A percentile compares a stretch with the other conserved stretches of the same genome.
These are phyloP conservation scores for Eutrigla gurnardus DNA, from an alignment of 2,797 vertebrate genomes.

Conservation along the genomic window DNA sequence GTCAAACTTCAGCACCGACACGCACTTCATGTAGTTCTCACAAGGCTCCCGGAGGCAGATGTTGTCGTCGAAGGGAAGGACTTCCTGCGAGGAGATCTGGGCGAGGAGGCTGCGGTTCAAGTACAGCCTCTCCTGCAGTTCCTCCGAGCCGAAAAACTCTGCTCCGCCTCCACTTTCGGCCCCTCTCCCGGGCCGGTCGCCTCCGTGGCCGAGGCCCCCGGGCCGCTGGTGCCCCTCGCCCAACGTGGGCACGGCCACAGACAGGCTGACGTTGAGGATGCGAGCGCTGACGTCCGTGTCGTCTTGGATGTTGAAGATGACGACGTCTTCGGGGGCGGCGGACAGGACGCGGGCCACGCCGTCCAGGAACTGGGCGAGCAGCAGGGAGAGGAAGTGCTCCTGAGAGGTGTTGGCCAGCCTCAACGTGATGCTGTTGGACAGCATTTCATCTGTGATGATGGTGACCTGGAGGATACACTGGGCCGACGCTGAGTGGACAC, in stretches of 20 bases:
- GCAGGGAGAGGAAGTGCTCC: slow-evolving; percentile 93
- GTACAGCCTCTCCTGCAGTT: slow-evolving; percentile 95
- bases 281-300: slow-evolving; percentile 91
- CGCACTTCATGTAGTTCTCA: slow-evolving; percentile 98
- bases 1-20: slow-evolving; percentile 95
- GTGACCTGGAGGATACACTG: slow-evolving; percentile 95
- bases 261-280: slow-evolving; percentile 96
- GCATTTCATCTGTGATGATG: slow-evolving; percentile 96
- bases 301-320: slow-evolving; percentile 95
- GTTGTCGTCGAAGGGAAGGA: slow-evolving; percentile 97
- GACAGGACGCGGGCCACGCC: slow-evolving; percentile 92
- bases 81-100: slow-evolving; percentile 90
- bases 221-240: slow-evolving; percentile 59
- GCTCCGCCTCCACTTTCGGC: slow-evolving; percentile 52
- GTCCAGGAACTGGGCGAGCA: slow-evolving; percentile 91
- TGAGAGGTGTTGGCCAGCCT: slow-evolving; percentile 94
- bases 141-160: slow-evolving; percentile 92
- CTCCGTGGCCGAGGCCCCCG: slow-evolving; percentile 73
- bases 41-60: slow-evolving; percentile 96
- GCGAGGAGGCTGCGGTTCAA: slow-evolving; percentile 94
- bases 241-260: slow-evolving; percentile 80
- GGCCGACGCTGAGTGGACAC: slow-evolving; percentile 90
- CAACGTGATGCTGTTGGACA: slow-evolving; percentile 96
- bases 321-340: slow-evolving; percentile 87
- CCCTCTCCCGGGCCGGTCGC: slow-evolving; percentile 67